Evolutionary conservation across 1,140 invertebrate genomes (phyloP).

Genomic region (Chironomus tepperi): DNA sequence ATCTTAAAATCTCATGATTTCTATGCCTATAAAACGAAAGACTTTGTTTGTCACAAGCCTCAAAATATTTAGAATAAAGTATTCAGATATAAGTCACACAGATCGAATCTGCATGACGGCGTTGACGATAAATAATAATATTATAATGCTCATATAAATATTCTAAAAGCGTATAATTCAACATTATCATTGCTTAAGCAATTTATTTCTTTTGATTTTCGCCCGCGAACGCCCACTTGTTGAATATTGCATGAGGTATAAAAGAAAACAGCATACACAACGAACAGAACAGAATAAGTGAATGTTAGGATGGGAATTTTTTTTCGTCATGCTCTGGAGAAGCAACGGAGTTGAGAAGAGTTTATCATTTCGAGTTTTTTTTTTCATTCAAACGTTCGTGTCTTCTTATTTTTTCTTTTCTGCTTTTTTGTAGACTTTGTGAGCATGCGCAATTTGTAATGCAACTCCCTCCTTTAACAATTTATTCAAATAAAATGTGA

Average conservation of each 20-base stretch:
- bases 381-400: too few relatives aligned
- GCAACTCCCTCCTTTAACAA: conserved; percentile 10
- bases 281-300: neutral
- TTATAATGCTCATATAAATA: too few relatives aligned
- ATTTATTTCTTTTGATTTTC: neutral
- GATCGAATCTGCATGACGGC: too few relatives aligned
- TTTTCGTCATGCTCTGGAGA: neutral
- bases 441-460: neutral
- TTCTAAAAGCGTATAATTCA: too few relatives aligned
- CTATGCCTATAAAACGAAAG: too few relatives aligned
- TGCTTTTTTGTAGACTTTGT: conserved; percentile 16
- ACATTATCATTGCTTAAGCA: too few relatives aligned
- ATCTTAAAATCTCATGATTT: too few relatives aligned
- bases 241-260: neutral
- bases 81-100: too few relatives aligned
- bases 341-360: neutral
- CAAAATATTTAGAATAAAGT: too few relatives aligned
- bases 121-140: too few relatives aligned
- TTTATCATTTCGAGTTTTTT: too few relatives aligned
- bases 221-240: conserved; percentile 19
- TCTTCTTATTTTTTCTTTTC: neutral
- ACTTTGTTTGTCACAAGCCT: too few relatives aligned
- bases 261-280: neutral
- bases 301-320: conserved; percentile 7
- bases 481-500: neutral